These are phyloP conservation scores for Basileuterus tristriatus DNA, from an alignment of 2,797 vertebrate genomes.

Conservation along the genomic window DNA sequence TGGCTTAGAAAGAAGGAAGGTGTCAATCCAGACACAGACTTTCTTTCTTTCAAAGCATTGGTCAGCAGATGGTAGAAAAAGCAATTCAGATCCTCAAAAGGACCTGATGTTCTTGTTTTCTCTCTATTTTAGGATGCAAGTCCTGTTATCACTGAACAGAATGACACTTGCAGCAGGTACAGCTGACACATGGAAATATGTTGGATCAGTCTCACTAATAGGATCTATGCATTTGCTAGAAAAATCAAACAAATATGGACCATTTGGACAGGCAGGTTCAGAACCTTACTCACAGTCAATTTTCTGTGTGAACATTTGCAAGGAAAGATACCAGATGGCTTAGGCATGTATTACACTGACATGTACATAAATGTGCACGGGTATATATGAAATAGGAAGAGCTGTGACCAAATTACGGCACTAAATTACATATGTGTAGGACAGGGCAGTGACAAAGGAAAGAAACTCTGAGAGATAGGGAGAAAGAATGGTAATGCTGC, in stretches of 20 bases:
- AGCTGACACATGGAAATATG: constrained; percentile 68
- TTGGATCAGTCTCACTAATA: constrained; percentile 63
- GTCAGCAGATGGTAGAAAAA: constrained; percentile 66
- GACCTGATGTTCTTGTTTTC: constrained; percentile 64
- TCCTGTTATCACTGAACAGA: constrained; percentile 67
- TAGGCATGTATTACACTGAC: constrained; percentile 46
- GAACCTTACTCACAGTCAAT: constrained; percentile 60
- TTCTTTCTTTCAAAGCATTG: constrained; percentile 29
- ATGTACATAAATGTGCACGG: constrained; percentile 45
- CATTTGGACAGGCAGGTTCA: constrained; percentile 62
- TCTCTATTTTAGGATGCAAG: constrained; percentile 70
- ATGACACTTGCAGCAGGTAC: constrained; percentile 74
- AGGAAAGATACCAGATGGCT: constrained; percentile 58
- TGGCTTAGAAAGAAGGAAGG: not conserved
- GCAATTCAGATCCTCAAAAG: constrained; percentile 57
- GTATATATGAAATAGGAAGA: constrained; percentile 16
- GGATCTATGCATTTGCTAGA: constrained; percentile 60
- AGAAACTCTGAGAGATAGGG: not conserved
- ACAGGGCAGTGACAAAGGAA: not conserved
- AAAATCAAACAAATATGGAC: constrained; percentile 58
- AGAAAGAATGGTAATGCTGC: not conserved
- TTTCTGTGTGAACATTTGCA: constrained; percentile 67
- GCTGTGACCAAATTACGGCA: not conserved
- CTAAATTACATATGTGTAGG: not conserved
- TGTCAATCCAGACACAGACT: constrained; percentile 18